Base-by-base conservation (phyloP, 2,888 invertebrate species). In the Drosophila setosimentum region DNA sequence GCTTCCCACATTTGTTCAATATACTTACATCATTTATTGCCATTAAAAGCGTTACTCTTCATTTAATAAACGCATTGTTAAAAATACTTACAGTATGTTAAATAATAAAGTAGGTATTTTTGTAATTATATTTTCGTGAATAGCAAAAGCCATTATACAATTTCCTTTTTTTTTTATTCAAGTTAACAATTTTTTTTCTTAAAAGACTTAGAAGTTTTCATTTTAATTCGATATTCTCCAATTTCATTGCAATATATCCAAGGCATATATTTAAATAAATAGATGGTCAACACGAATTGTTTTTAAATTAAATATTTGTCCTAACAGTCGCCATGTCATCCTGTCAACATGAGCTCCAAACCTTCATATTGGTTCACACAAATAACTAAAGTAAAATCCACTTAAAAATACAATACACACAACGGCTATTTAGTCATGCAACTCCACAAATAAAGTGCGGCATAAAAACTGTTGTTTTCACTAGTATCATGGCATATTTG, bases 231-330 rank as follows among this genome's bases (percentile, higher is more conserved):
- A 40, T 40, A n/a, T n/a, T 40, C 18, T 40, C n/a, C n/a, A 10
- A 10, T 10, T n/a, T 40, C 10, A 40, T 40, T 29, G 10, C 16
- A 21, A 53, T 24, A 18, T 35, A n/a, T 21, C 8, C n/a, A 45
- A 64, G 49, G 21, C 16, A 29, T 32, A 57, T 51, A 60, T 29
- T 58, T 49, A 51, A 29, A 53, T 50, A 48, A 67, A 33, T 45
- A 68, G 66, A 45, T 69, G 78, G 54, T 61, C 60, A 59, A 48
- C 55, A 50, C 59, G 67, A 68, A 60, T 76, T 69, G 73, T 60
- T 71, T 87, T 87, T 84, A 83, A 87, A 86, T 86, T 88, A 88
- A 90, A 87, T 89, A 90, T 90, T 90, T 83, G 83, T 59, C 50
- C 67, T 42, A 60, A 50, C 72, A 50, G 49, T 57, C 49, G 58